phyloP scores from a whole-genome alignment of 2,888 invertebrate species.

The Lagria hirta region DNA sequence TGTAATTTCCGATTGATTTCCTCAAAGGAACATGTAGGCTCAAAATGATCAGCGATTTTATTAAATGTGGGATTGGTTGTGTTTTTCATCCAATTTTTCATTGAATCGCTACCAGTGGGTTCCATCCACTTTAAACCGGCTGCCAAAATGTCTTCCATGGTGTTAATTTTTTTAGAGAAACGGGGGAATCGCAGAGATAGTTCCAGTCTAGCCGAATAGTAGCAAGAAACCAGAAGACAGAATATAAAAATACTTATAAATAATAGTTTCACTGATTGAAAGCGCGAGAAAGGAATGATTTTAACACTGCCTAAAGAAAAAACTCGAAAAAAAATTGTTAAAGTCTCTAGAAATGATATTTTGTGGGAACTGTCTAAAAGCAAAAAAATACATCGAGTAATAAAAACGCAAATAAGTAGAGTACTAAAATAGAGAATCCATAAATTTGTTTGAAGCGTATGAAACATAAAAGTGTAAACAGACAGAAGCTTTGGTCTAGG shows the following conservation, averaged over 20 bases:
- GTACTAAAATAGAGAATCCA: constrained; percentile 14
- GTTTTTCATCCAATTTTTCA: constrained; percentile 23
- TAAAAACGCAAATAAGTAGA: too few relatives aligned
- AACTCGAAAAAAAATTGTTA: too few relatives aligned
- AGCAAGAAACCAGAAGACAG: constrained; percentile 5
- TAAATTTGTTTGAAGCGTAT: constrained; percentile 30
- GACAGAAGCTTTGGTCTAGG: constrained; percentile 41
- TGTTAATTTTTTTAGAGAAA: constrained; percentile 20
- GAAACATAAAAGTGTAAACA: constrained; percentile 35
- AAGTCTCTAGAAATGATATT: too few relatives aligned
- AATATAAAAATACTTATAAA: not conserved
- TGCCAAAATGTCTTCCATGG: constrained; percentile 7
- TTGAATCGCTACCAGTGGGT: constrained; percentile 22
- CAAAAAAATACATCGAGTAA: too few relatives aligned
- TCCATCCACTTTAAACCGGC: constrained; percentile 10
- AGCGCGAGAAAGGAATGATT: too few relatives aligned
- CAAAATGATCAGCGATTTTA: not conserved
- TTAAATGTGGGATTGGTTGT: constrained; percentile 7
- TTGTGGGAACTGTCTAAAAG: too few relatives aligned
- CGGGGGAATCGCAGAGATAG: constrained; percentile 5
- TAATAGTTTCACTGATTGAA: not conserved
- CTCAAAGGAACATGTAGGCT: not conserved
- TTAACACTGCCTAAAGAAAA: too few relatives aligned
- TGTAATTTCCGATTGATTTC: constrained; percentile 2
- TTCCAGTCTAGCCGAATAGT: constrained; percentile 11